Percentiles rank a stretch among this genome's conserved stretches.
phyloP scores from a whole-genome alignment of 2,797 vertebrate genomes.

The Alfaro cultratus region DNA sequence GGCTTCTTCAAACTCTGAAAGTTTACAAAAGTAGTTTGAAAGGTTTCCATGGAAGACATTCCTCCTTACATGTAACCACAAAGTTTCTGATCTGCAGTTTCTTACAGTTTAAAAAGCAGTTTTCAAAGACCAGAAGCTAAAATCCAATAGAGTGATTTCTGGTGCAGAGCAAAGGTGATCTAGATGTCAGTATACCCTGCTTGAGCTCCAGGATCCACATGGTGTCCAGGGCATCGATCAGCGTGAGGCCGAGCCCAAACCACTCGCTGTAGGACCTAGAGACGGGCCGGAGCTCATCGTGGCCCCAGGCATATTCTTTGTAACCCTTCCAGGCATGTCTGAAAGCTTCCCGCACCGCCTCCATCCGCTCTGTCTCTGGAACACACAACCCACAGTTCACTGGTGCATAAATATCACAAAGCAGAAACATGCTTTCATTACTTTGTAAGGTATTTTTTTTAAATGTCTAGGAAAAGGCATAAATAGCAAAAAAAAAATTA shows the following conservation, averaged over 20 bases:
- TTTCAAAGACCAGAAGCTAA: background rate
- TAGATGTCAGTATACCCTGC: constrained; percentile 77
- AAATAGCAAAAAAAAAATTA: background rate
- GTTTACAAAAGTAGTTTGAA: background rate
- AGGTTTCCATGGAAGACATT: background rate
- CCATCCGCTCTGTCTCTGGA: constrained; percentile 70
- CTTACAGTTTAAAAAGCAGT: background rate
- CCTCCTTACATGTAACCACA: background rate
- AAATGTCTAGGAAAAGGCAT: background rate
- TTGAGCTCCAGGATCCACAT: constrained; percentile 94
- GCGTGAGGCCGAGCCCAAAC: constrained; percentile 94
- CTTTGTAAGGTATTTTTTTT: background rate
- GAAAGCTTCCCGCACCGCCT: constrained; percentile 88
- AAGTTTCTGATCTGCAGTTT: background rate
- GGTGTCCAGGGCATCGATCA: constrained; percentile 93
- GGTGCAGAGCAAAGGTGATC: background rate
- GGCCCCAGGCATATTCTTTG: constrained; percentile 92
- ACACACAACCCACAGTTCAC: constrained; percentile 14
- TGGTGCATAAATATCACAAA: background rate
- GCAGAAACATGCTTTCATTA: background rate
- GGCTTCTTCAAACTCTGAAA: constrained; percentile 91
- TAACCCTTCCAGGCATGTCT: constrained; percentile 93
- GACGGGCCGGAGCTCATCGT: constrained; percentile 92
- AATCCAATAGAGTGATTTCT: background rate
- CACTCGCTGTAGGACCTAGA: constrained; percentile 91